Evolutionary conservation across 2,797 vertebrate species (phyloP).

Genomic region (Rallus crepitans): DNA sequence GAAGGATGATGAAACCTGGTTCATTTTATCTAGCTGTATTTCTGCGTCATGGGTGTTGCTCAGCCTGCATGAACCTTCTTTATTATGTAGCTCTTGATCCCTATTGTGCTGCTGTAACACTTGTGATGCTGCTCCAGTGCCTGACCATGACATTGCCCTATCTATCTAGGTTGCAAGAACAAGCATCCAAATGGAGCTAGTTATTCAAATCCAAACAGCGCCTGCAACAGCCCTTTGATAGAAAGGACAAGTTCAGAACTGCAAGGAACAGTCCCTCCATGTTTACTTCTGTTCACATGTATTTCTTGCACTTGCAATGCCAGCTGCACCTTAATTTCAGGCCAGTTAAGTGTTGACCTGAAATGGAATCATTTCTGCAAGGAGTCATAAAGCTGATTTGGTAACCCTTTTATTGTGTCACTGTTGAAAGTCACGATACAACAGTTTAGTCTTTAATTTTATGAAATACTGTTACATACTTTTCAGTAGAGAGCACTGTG

Average conservation of each 20-base stretch:
- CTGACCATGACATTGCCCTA: background rate
- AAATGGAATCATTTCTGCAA: conserved; percentile 4
- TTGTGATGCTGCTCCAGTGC: background rate
- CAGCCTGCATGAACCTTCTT: background rate
- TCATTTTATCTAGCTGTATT: background rate
- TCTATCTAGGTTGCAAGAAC: background rate
- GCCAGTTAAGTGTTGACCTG: background rate
- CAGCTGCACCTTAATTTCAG: background rate
- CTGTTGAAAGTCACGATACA: background rate
- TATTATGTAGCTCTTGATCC: background rate
- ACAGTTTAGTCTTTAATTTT: background rate
- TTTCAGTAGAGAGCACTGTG: background rate
- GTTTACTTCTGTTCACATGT: background rate
- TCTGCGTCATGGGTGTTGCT: background rate
- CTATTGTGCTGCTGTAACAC: background rate
- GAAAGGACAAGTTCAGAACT: background rate
- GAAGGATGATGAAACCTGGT: background rate
- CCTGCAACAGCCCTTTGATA: background rate
- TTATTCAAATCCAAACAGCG: background rate
- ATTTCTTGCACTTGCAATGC: background rate
- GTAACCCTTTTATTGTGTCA: background rate
- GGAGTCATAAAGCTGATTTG: background rate
- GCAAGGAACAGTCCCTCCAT: background rate
- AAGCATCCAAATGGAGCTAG: background rate
- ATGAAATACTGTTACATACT: background rate